Conservation (phyloP, 2,113 vertebrate genomes). For the Macquaria australasica region DNA sequence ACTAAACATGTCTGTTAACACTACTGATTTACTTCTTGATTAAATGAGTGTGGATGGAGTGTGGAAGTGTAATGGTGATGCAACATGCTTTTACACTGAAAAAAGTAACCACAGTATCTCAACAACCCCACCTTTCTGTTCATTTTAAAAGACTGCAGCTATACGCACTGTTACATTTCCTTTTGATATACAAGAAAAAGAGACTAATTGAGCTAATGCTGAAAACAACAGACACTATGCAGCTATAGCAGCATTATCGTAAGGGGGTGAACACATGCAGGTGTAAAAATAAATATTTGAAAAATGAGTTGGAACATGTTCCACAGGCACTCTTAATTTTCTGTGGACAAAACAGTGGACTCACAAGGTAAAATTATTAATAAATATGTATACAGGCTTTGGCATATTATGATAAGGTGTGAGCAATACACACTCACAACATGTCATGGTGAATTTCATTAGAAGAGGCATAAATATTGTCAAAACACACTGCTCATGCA, state of each 20-base stretch:
- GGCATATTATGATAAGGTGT: constrained; percentile 55
- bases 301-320: constrained; percentile 44
- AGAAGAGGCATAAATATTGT: constrained; percentile 61
- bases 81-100: constrained; percentile 37
- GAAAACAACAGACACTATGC: constrained; percentile 36
- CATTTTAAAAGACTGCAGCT: constrained; percentile 20
- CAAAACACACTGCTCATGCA: constrained; percentile 73
- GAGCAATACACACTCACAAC: constrained; percentile 47
- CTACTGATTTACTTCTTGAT: constrained; percentile 4
- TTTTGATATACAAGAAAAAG: constrained; percentile 25
- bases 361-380: constrained; percentile 42
- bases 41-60: constrained; percentile 23
- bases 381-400: constrained; percentile 49
- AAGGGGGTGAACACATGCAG: constrained; percentile 35
- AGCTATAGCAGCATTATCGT: constrained; percentile 19
- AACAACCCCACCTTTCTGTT: constrained; percentile 18
- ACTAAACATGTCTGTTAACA: background rate
- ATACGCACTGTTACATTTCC: constrained; percentile 20
- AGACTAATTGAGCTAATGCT: constrained; percentile 6
- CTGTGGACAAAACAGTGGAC: constrained; percentile 56
- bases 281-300: background rate
- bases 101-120: background rate
- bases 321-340: constrained; percentile 47
- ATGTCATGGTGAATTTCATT: constrained; percentile 62
- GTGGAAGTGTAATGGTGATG: constrained; percentile 4